phyloP scores from a whole-genome alignment of 2,113 vertebrate genomes.

The Charadrius vociferus region DNA sequence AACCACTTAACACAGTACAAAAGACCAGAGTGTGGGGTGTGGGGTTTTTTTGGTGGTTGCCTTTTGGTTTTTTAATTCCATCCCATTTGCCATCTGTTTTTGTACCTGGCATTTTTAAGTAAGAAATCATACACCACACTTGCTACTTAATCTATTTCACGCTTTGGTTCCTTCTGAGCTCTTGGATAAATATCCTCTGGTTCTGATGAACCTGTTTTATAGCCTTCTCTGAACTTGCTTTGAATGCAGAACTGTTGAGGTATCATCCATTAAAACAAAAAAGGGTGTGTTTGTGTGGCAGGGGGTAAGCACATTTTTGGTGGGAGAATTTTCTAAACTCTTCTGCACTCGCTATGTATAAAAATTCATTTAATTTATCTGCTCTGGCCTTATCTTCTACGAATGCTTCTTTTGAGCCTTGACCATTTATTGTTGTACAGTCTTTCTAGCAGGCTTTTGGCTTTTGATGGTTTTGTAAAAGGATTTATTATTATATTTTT shows the following conservation, averaged over 20 bases:
- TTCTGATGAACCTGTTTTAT: background rate
- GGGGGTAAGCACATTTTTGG: background rate
- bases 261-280: background rate
- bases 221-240: background rate
- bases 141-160: background rate
- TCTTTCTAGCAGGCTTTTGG: background rate
- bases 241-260: background rate
- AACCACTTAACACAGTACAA: background rate
- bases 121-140: background rate
- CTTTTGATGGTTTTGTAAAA: background rate
- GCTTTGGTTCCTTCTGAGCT: background rate
- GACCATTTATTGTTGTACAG: background rate
- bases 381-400: background rate
- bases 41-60: background rate
- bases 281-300: accelerated
- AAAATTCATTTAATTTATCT: background rate
- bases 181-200: background rate
- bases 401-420: background rate
- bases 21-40: background rate
- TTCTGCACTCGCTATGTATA: background rate
- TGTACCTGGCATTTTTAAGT: background rate
- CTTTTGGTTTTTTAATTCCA: background rate
- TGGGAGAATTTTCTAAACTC: background rate
- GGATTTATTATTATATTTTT: background rate
- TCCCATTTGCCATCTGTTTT: background rate